These are phyloP conservation scores for Aphrophora alni DNA, from an alignment of 2,888 invertebrate genomes.

Conservation along the genomic window DNA sequence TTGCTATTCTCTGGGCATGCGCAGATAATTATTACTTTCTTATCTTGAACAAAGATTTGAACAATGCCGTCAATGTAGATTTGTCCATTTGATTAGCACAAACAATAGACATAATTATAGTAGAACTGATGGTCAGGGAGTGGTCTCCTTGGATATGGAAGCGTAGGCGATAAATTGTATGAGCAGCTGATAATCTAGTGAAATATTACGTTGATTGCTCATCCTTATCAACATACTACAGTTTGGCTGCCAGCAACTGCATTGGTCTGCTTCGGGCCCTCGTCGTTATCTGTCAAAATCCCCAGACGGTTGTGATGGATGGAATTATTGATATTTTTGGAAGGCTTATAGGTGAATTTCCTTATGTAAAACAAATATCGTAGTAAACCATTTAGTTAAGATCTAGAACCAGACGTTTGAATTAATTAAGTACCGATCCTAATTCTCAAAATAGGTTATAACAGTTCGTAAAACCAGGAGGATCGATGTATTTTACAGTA, in stretches of 20 bases:
- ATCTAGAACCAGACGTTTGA: too few relatives aligned
- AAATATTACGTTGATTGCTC: neutral
- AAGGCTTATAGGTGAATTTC: too few relatives aligned
- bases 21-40: neutral
- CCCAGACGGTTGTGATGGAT: too few relatives aligned
- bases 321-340: too few relatives aligned
- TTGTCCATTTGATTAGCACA: slow-evolving; percentile 31
- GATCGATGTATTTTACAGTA: too few relatives aligned
- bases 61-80: slow-evolving; percentile 31
- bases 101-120: slow-evolving; percentile 37
- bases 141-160: neutral
- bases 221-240: neutral
- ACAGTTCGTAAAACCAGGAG: too few relatives aligned
- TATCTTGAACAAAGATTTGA: slow-evolving; percentile 17
- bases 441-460: too few relatives aligned
- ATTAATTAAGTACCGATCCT: too few relatives aligned
- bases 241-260: neutral
- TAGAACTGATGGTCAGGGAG: neutral
- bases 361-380: too few relatives aligned
- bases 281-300: too few relatives aligned
- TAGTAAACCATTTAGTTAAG: too few relatives aligned
- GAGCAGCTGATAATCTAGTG: neutral
- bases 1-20: neutral
- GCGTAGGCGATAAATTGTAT: neutral
- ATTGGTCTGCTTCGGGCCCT: too few relatives aligned